These are phyloP conservation scores for Aphelinus atriplicis DNA, from an alignment of 1,140 invertebrate species.

Conservation along the genomic window DNA sequence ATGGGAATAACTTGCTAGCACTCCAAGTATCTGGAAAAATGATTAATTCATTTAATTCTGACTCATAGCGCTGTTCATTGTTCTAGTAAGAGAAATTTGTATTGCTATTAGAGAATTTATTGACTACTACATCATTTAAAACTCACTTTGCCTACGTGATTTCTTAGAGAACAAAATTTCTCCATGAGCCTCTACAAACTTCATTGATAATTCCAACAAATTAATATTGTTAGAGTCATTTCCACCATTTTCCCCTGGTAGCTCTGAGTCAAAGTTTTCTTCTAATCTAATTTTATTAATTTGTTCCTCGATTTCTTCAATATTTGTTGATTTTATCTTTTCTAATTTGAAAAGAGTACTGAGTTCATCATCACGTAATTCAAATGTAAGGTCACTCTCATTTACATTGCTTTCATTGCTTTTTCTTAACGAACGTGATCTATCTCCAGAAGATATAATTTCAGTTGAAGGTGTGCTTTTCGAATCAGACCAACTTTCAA, in stretches of 20 bases:
- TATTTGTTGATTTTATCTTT: slow-evolving; percentile 41
- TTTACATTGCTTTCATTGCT: slow-evolving; percentile 16
- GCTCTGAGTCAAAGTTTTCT: slow-evolving; percentile 42
- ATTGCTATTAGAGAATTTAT: too few relatives aligned
- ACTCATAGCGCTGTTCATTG: too few relatives aligned
- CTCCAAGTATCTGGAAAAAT: slow-evolving; percentile 29
- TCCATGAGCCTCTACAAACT: slow-evolving; percentile 46
- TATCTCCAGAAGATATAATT: slow-evolving; percentile 4
- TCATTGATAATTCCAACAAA: slow-evolving; percentile 27
- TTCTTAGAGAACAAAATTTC: slow-evolving; percentile 42
- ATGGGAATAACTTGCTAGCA: slow-evolving; percentile 19
- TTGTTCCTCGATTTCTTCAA: slow-evolving; percentile 45
- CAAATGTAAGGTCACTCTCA: slow-evolving; percentile 34
- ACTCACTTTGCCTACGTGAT: slow-evolving; percentile 36
- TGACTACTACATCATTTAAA: not conserved
- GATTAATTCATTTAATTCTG: not conserved
- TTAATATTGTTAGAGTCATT: not conserved
- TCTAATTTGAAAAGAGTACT: slow-evolving; percentile 48
- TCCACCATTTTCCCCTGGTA: slow-evolving; percentile 19
- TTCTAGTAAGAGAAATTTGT: too few relatives aligned
- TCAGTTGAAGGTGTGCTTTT: slow-evolving; percentile 7
- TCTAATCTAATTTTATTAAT: slow-evolving; percentile 51
- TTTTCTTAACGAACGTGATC: slow-evolving; percentile 31
- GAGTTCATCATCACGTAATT: slow-evolving; percentile 44
- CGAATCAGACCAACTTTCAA: not conserved